Evolutionary conservation across 2,888 invertebrate species (phyloP).

Genomic region (Drosophila neotestacea): DNA sequence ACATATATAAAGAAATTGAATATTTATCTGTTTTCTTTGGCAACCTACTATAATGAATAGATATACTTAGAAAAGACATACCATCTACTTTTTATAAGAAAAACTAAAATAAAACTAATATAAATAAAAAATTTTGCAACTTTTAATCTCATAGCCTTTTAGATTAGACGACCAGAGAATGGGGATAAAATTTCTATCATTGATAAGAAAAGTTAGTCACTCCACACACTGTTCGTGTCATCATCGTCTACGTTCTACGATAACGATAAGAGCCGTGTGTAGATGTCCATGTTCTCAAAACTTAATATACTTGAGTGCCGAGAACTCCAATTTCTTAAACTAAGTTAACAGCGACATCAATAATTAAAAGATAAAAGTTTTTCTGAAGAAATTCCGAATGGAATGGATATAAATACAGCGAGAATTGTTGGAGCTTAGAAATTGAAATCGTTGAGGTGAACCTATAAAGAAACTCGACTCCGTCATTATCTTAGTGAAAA

Average conservation of each 20-base stretch:
- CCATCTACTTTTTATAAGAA: too few relatives aligned
- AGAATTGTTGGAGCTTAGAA: constrained; percentile 1
- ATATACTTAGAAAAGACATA: too few relatives aligned
- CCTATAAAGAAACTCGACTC: background rate
- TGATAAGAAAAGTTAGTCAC: constrained; percentile 15
- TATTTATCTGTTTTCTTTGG: too few relatives aligned
- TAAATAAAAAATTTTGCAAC: background rate
- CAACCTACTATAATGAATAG: too few relatives aligned
- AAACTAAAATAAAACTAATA: too few relatives aligned
- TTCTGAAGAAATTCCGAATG: background rate
- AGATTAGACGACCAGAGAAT: background rate
- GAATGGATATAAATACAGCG: constrained; percentile 38
- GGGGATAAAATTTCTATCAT: background rate
- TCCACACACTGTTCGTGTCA: too few relatives aligned
- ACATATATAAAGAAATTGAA: too few relatives aligned
- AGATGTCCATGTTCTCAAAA: too few relatives aligned
- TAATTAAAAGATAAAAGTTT: constrained; percentile 45
- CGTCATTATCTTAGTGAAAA: constrained; percentile 8
- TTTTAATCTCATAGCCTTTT: background rate
- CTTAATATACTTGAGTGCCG: background rate
- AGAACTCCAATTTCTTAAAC: background rate
- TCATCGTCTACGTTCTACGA: too few relatives aligned
- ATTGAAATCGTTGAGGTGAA: background rate
- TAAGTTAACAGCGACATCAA: constrained; percentile 10
- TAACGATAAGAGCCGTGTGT: too few relatives aligned